Percentiles rank a stretch among this genome's conserved stretches.
Conservation (phyloP, 2,797 vertebrate species). For the Acanthurus tractus region DNA sequence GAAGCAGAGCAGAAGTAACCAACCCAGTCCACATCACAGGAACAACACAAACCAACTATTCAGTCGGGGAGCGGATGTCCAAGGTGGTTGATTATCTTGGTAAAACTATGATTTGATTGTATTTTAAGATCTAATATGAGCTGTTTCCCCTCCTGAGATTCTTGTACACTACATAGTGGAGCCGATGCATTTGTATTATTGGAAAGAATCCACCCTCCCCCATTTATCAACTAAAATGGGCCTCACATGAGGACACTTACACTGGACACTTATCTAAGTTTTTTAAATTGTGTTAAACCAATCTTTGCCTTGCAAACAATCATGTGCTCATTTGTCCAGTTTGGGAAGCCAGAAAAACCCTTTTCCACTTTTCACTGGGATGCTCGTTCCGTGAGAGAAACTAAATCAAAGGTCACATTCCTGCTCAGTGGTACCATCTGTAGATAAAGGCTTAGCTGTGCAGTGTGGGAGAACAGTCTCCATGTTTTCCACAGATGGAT, state of each 20-base stretch:
- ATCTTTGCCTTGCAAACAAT: conserved; percentile 75
- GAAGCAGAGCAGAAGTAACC: conserved; percentile 83
- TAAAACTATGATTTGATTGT: conserved; percentile 13
- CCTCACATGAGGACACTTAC: conserved; percentile 83
- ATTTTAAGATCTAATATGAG: conserved; percentile 14
- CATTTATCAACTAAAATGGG: conserved; percentile 70
- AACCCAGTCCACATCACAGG: conserved; percentile 58
- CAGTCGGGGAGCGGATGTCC: conserved; percentile 16
- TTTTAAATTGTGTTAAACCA: conserved; percentile 80
- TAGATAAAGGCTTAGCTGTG: conserved; percentile 84
- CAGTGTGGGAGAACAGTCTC: conserved; percentile 82
- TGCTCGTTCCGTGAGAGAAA: conserved; percentile 73
- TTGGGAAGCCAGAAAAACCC: conserved; percentile 55
- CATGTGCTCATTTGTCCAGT: conserved; percentile 74
- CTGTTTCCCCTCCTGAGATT: conserved; percentile 11
- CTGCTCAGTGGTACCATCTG: conserved; percentile 86
- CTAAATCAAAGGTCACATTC: conserved; percentile 88
- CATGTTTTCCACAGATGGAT: conserved; percentile 88
- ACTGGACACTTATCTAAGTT: conserved; percentile 80
- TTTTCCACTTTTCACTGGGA: conserved; percentile 65
- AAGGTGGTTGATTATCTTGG: conserved; percentile 27
- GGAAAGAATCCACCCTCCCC: conserved; percentile 54
- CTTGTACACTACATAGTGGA: conserved; percentile 38
- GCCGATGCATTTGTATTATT: conserved; percentile 62
- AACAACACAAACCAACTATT: conserved; percentile 45